These are phyloP conservation scores for Phyto melanocephala DNA, from an alignment of 2,888 invertebrate genomes.

Conservation along the genomic window DNA sequence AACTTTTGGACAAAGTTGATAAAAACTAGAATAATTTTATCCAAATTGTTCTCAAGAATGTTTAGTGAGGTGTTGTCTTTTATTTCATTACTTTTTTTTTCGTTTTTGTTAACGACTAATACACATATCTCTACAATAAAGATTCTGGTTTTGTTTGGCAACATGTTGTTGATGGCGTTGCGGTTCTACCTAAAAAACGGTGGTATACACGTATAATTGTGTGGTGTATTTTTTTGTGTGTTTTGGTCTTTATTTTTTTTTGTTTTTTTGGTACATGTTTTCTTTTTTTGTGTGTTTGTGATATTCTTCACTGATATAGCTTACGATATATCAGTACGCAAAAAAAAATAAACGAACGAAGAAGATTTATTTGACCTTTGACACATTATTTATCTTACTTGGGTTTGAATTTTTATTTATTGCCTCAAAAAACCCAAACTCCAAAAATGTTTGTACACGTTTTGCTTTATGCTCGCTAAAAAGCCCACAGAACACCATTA, in stretches of 20 bases:
- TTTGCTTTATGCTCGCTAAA: background rate
- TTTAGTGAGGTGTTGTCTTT: constrained; percentile 42
- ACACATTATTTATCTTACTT: constrained; percentile 72
- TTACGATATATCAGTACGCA: constrained; percentile 64
- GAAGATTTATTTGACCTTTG: constrained; percentile 75
- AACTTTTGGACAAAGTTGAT: background rate
- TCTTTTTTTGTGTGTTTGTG: constrained; percentile 3
- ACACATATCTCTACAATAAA: too few relatives aligned
- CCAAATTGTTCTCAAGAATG: constrained; percentile 42
- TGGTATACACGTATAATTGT: background rate
- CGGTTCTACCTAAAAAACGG: background rate
- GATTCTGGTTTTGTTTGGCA: background rate
- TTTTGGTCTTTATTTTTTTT: background rate
- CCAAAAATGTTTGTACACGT: background rate
- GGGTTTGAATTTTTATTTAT: constrained; percentile 59
- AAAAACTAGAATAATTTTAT: constrained; percentile 8
- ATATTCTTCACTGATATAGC: constrained; percentile 31
- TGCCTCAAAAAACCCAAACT: constrained; percentile 12
- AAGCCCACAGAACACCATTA: background rate
- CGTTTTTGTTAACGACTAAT: too few relatives aligned
- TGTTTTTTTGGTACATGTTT: background rate
- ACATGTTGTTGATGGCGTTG: constrained; percentile 15
- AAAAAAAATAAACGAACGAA: background rate
- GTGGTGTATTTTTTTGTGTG: background rate
- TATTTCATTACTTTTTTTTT: background rate